Evolutionary conservation across 2,797 vertebrate genomes (phyloP), one percentile per base, ranked within the genome.

Genomic region (Sebastes taczanowskii): DNA sequence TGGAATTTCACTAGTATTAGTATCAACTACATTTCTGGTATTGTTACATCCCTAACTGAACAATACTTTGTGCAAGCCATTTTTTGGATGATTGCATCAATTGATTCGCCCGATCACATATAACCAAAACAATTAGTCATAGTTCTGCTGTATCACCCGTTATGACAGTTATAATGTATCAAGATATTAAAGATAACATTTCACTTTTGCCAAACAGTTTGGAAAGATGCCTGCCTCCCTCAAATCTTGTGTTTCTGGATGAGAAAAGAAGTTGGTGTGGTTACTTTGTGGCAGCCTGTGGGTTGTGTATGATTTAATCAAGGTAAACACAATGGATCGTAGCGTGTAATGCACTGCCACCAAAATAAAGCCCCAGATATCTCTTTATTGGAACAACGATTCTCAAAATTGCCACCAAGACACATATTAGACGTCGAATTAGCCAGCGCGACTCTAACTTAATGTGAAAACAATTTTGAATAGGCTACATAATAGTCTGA

Each of bases 321-420:
- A 78, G 71, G 67, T 71, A 53, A 65, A 71, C 53, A 62, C n/a
- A 35, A 25, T 56, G 81, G 63, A 73, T 72, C 53, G 34, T 32
- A 20, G 13, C 63, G 52, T 56, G 62, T 65, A 77, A 68, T 58
- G 38, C 49, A 38, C 34, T 70, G 49, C 66, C 27, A 10, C 52
- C 27, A 52, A 75, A 56, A 62, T 25, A 64, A 18, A 80, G 71
- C 65, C 32, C 25, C 46, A 69, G 30, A 46, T 79, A 61, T 78
- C 64, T 74, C 60, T 81, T 61, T 72, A 78, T 68, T 20, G 7
- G 14, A 87, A 77, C 68, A 58, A 58, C 49, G 60, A 73, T 60
- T 65, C 64, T 68, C 27, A 55, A 67, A 84, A 80, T 70, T 64
- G 30, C 38, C 71, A 14, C 74, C 55, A 74, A 84, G 72, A 65